phyloP scores from a whole-genome alignment of 2,113 vertebrate genomes.

The Neogale vison region DNA sequence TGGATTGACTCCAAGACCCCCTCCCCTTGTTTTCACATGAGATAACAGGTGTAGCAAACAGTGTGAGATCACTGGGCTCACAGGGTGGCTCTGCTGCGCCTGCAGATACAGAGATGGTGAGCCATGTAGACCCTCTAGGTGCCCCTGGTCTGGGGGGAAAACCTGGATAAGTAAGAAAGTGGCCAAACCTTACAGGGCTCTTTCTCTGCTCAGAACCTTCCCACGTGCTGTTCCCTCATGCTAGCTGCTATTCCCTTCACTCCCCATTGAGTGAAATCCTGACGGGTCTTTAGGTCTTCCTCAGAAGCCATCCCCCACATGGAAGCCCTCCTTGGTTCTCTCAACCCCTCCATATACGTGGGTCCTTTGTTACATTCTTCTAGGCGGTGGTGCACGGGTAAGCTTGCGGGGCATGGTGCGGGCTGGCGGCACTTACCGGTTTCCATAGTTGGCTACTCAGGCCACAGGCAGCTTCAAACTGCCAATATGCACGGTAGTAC shows the following conservation, averaged over 20 bases:
- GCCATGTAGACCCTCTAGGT: background rate
- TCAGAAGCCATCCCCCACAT: background rate
- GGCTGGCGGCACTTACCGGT: too few relatives aligned
- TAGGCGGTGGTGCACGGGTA: too few relatives aligned
- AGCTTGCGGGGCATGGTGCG: background rate
- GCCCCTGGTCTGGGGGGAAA: background rate
- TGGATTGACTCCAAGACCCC: background rate
- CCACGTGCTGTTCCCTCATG: rapidly evolving
- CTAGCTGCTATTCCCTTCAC: background rate
- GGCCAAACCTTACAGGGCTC: background rate
- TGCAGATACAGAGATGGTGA: background rate
- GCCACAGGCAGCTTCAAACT: background rate
- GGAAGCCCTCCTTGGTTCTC: background rate
- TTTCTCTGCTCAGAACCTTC: background rate
- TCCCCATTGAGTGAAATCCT: background rate
- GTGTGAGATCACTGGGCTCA: background rate
- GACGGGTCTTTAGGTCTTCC: background rate
- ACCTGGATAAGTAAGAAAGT: background rate
- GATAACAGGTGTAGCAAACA: background rate
- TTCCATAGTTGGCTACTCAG: background rate
- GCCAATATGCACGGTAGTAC: rapidly evolving
- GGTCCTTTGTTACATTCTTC: background rate
- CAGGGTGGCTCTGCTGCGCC: rapidly evolving
- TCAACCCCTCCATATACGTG: background rate
- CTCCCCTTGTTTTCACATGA: background rate